Percentiles rank a stretch among this genome's conserved stretches.
Evolutionary conservation across 2,888 invertebrate species (phyloP).

Genomic region (Eupithecia subfuscata): DNA sequence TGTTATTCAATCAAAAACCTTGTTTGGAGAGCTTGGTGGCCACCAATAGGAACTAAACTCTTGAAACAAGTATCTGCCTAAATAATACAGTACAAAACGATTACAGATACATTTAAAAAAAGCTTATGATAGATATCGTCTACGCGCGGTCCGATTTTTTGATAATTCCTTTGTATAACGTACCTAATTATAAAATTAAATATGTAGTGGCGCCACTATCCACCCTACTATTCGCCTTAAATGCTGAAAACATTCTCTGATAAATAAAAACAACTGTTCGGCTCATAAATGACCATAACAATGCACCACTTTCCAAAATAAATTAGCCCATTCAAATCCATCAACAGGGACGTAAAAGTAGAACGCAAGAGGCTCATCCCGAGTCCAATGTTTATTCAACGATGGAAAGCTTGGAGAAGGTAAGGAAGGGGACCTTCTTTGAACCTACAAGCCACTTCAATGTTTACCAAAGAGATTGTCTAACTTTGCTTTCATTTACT

Average conservation of each 20-base stretch:
- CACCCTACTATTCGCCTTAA: too few relatives aligned
- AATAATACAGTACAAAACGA: too few relatives aligned
- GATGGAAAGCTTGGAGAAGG: neutral
- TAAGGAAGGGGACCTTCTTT: neutral
- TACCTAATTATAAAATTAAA: too few relatives aligned
- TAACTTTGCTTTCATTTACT: neutral
- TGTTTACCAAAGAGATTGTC: slow-evolving; percentile 6
- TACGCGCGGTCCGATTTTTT: too few relatives aligned
- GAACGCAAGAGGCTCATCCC: neutral
- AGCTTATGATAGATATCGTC: too few relatives aligned
- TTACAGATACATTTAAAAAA: too few relatives aligned
- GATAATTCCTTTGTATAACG: too few relatives aligned
- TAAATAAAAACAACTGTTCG: neutral
- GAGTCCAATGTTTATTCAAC: slow-evolving; percentile 27
- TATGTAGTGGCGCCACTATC: too few relatives aligned
- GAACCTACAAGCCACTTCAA: slow-evolving; percentile 20
- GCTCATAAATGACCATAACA: neutral
- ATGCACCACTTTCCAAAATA: neutral
- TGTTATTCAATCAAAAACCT: too few relatives aligned
- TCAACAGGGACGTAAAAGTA: slow-evolving; percentile 1
- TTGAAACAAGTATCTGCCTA: too few relatives aligned
- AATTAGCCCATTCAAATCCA: neutral
- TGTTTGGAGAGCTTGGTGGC: too few relatives aligned
- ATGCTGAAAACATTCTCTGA: neutral
- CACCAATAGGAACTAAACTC: too few relatives aligned